phyloP scores from a whole-genome alignment of 2,113 vertebrate genomes.

The Nycticebus coucang region DNA sequence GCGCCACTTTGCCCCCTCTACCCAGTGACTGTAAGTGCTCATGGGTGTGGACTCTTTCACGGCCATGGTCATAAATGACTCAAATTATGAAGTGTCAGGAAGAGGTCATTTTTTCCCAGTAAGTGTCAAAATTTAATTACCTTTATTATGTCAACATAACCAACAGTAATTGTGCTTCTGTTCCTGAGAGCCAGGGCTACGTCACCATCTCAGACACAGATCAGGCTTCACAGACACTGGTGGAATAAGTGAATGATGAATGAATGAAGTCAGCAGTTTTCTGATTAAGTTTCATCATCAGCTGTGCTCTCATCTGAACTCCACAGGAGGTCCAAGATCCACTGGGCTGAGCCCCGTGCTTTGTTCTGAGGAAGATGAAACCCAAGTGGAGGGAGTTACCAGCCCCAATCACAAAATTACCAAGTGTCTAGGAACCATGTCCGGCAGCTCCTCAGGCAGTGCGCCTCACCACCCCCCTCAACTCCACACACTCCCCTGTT shows the following conservation, averaged over 20 bases:
- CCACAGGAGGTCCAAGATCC: neutral
- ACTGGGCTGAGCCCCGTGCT: neutral
- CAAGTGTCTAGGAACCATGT: neutral
- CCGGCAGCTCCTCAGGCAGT: fast-evolving
- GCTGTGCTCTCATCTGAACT: neutral
- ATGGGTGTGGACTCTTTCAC: neutral
- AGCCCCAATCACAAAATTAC: too few relatives aligned
- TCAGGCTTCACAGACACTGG: fast-evolving
- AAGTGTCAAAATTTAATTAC: neutral
- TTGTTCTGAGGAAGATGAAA: neutral
- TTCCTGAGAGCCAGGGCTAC: neutral
- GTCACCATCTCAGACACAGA: fast-evolving
- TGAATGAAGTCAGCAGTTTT: neutral
- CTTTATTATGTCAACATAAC: neutral
- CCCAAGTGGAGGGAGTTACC: neutral
- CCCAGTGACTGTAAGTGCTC: too few relatives aligned
- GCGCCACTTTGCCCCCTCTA: too few relatives aligned
- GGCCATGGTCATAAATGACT: neutral
- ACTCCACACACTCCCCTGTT: neutral
- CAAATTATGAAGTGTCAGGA: neutral
- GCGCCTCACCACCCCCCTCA: fast-evolving
- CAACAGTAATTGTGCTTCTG: neutral
- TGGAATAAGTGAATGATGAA: neutral
- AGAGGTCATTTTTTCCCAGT: neutral
- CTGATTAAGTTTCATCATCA: neutral